phyloP scores from a whole-genome alignment of 23 tunicate genomes.

The Styela plicata region DNA sequence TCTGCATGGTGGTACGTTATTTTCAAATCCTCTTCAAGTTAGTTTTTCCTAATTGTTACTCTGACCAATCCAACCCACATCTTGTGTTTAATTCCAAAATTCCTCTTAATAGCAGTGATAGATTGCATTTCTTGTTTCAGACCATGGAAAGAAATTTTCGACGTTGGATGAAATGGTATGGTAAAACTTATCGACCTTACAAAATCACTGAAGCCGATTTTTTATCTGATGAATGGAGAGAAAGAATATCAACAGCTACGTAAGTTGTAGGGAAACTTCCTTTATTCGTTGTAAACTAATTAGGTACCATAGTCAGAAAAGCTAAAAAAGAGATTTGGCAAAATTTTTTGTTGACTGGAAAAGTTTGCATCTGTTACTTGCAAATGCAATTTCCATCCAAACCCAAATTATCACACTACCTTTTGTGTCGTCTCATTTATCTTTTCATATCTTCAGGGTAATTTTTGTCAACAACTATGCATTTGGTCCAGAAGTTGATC shows the following conservation, averaged over 20 bases:
- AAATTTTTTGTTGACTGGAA: no score
- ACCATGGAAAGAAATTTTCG: slow-evolving; percentile 82
- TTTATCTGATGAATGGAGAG: slow-evolving; percentile 59
- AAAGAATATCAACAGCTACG: slow-evolving; percentile 74
- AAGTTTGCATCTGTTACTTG: no score
- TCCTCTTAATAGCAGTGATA: not conserved
- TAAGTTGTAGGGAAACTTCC: no score
- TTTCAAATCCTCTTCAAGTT: no score
- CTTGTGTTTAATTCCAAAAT: not conserved
- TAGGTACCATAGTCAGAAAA: no score
- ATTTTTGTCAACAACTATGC: slow-evolving; percentile 98
- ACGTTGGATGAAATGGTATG: slow-evolving; percentile 94
- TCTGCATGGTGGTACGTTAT: no score
- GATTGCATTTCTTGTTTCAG: slow-evolving; percentile 11
- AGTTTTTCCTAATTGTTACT: no score
- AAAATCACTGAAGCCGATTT: slow-evolving; percentile 76
- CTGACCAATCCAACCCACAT: no score
- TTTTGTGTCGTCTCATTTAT: not conserved
- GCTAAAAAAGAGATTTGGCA: no score
- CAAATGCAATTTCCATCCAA: no score
- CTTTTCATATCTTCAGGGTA: slow-evolving; percentile 34
- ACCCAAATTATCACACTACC: no score
- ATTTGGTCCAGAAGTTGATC: slow-evolving; percentile 93
- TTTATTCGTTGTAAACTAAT: no score
- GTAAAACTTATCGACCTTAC: slow-evolving; percentile 74